Base-by-base conservation (phyloP, 2,888 invertebrate genomes). In the Ptychoptera contaminata region DNA sequence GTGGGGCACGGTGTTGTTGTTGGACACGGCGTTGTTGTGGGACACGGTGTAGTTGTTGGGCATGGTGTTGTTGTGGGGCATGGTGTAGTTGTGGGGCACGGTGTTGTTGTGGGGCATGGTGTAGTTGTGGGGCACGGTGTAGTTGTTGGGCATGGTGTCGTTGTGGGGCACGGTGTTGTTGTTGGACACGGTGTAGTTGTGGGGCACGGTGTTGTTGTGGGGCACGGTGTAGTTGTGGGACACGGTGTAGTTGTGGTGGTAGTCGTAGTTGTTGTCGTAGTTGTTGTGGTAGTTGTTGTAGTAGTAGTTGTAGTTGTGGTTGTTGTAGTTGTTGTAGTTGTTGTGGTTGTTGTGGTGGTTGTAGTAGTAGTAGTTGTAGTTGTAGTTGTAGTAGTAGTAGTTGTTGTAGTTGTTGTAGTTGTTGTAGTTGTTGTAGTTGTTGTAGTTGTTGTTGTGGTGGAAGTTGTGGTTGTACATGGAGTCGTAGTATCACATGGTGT, bases 401-500 rank as follows among this genome's bases (percentile, higher is more conserved):
- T 16, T 2, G 42, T 37, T 12, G 44, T 14, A 23, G 38, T 16
- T 34, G 29, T n/a, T 8, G 44, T 31, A 14, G 23, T 14, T 16
- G 36, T 12, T 16, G 16, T 16, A 2, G 43, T 15, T 7, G 34
- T 12, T 8, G 37, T 35, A 5, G 23, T 10, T 16, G 16, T 9
- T 14, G 14, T 30, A 14, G 43, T 7, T 14, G 37, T 36, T 29
- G 35, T n/a, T 6, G 37, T n/a, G 11, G 35, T 35, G 8, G 9
- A 14, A 12, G 35, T 8, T 10, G 23, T 11, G 8, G 39, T 9
- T 5, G 53, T 37, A 16, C 57, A 51, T 1, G 55, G 48, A 16
- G 54, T 53, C 9, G 55, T 56, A 42, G 63, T 61, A 48, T 61
- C 49, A n/a, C 44, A 23, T 23, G 23, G 4, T 3, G 23, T 23